Evolutionary conservation across 2,888 invertebrate genomes (phyloP), one percentile per base, ranked within the genome.

Genomic region (Drosophila fungiperda): DNA sequence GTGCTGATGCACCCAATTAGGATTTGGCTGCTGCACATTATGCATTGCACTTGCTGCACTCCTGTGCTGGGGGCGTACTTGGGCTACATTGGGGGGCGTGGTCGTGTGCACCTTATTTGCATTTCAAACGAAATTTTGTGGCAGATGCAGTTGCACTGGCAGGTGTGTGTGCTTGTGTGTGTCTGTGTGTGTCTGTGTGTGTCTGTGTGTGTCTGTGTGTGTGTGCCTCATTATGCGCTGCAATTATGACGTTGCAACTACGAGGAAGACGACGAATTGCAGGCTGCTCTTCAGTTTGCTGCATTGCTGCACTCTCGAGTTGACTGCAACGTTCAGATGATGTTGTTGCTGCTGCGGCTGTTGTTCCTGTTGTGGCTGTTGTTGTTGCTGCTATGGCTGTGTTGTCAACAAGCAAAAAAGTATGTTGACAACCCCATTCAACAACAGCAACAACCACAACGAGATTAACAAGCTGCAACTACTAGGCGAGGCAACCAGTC

Each of bases 71-170:
- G 50, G 45, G 55, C 45, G 40, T 53, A 68, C 75, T 66, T 15
- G 23, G 23, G 7, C 69, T 79, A 72, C 62, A 72, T 55, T 69
- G 64, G 63, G 36, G 55, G 84, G 84, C 84, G 84, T 84, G 84
- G 72, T 74, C 54, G 66, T 64, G 74, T 65, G 73, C 54, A 61
- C 76, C 58, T 91, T 84, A 92, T 92, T 92, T 92, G 91, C 92
- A 92, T 92, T 89, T 92, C 91, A 92, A 90, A 91, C 91, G 85
- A 84, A 79, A 79, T 76, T 78, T 78, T 82, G 81, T 73, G 68
- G 80, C 78, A 62, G 63, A 54, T 72, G 72, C 72, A 72, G 80
- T 65, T 77, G 76, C 75, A 74, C 52, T 52, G 57, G 78, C 69
- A 59, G 63, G 53, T 32, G 23, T 48, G 29, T 71, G 66, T 61